Base-by-base conservation (phyloP, 2,797 vertebrate genomes). In the Podargus strigoides region DNA sequence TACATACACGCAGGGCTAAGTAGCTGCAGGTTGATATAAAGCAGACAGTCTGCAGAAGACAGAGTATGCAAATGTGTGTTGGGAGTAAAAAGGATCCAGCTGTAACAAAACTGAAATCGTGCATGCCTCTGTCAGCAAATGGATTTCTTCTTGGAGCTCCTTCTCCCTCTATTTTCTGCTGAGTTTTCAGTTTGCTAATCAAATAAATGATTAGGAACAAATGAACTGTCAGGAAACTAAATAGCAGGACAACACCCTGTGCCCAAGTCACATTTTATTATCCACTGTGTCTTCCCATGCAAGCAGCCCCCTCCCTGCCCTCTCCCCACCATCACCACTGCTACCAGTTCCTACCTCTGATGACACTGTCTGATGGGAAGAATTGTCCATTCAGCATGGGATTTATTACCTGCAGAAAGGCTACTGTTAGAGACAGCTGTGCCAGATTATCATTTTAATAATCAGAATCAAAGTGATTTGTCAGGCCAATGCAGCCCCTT, bases 391-490 rank as follows among this genome's bases (percentile, higher is more conserved):
- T 92, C 39, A 79, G 19, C 42, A 5, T 10, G 41, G 59, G 49
- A 76, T 94, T 87, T 93, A 87, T 69, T 74, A 86, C 19, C 76
- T 72, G 37, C 34, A 85, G 14, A 72, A 53, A 76, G 55, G 37
- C 53, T 68, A 80, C 60, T 58, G n/a, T 44, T 82, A 88, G 26
- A 64, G 30, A 5, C 46, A 95, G 42, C 27, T 37, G 9, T 26
- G 34, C 20, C 42, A 70, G 34, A 80, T 86, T 77, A 74, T 87
- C 27, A 87, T 90, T 95, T 91, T 79, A 95, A 93, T 93, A 68
- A 77, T 41, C 56, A 89, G 47, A 89, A 66, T 41, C 27, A 56
- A 59, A 88, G 7, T 10, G 75, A 74, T 85, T 72, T 89, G 34
- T 74, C 60, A 70, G 64, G 16, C 26, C 41, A 44, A 8, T 0